Conservation (phyloP, 1,140 invertebrate species). For the Drosophila sp. region DNA sequence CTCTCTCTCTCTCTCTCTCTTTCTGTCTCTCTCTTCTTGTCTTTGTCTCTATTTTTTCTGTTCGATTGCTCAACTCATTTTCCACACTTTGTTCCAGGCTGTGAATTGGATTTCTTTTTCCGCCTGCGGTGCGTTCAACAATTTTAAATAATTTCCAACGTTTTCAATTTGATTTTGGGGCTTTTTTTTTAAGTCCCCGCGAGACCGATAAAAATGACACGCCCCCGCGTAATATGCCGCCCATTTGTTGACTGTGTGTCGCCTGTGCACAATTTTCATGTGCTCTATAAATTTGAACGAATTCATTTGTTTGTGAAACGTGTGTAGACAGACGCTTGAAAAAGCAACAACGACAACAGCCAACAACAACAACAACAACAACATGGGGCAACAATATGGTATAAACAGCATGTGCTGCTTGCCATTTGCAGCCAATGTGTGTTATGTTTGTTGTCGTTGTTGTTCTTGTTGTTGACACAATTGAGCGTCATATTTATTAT, state of each 20-base stretch:
- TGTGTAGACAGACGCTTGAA: slow-evolving; percentile 45
- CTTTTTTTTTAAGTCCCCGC: slow-evolving; percentile 29
- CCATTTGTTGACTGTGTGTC: slow-evolving; percentile 3
- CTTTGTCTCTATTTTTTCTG: background rate
- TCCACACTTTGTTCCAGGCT: background rate
- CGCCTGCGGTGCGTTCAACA: background rate
- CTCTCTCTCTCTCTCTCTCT: background rate
- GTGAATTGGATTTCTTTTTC: background rate
- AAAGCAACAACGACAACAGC: slow-evolving; percentile 16
- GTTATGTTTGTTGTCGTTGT: slow-evolving; percentile 48
- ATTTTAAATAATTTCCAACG: slow-evolving; percentile 44
- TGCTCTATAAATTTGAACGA: slow-evolving; percentile 67
- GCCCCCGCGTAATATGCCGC: slow-evolving; percentile 1
- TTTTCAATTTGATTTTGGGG: slow-evolving; percentile 57
- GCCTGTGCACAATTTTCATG: slow-evolving; percentile 44
- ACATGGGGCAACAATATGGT: slow-evolving; percentile 31
- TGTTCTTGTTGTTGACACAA: slow-evolving; percentile 72
- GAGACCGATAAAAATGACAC: slow-evolving; percentile 33
- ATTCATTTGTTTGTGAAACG: slow-evolving; percentile 71
- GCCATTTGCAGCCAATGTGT: slow-evolving; percentile 41
- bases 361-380: slow-evolving; percentile 7
- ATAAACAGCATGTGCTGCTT: slow-evolving; percentile 41
- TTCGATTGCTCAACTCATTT: slow-evolving; percentile 4
- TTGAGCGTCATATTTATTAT: slow-evolving; percentile 69
- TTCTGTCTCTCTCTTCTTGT: background rate